Base-by-base conservation (phyloP, 2,113 vertebrate genomes). In the Vulpes ferrilata region DNA sequence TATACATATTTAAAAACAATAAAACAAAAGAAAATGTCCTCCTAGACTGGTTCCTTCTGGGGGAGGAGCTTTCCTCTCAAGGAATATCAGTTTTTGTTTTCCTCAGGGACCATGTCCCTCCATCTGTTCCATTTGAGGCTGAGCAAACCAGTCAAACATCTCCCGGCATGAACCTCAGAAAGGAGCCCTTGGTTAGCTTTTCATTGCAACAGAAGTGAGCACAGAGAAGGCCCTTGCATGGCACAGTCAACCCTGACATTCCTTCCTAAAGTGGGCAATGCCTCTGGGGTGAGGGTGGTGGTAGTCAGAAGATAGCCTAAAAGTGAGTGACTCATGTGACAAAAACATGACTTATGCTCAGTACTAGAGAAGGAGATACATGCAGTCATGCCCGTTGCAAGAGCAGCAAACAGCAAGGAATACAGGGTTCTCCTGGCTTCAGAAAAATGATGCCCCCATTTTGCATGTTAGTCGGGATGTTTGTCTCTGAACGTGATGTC, bases 381-480 rank as follows among this genome's bases (percentile, higher is more conserved):
- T 10, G 32, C 51, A 27, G 25, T 20, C 51, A 20, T 1, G 8
- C 13, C 25, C 25, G 30, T 0, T 16, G 27, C 23, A 11, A 32
- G 7, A 11, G 23, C 60, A n/a, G 32, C 55, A 32, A 15, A 60
- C 2, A 38, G 8, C 7, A 0, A 4, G 23, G 22, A 6, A 8
- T 11, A 19, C 5, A 38, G 3, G 32, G 15, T 27, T 43, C 9
- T 30, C 16, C n/a, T 1, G 30, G 10, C 27, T 53, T 23, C 16
- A 22, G 83, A 17, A 67, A 51, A 27, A 35, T 0, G 35, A 32
- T 1, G 0, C 32, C 43, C 80, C 55, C 6, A 3, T 12, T 30
- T 16, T 25, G 13, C 30, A 19, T 0, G 0, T 11, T 22, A 7
- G 43, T 19, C 13, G 17, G 4, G 20, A 79, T 3, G 0, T 17